Percentiles rank a stretch among this genome's conserved stretches.
Evolutionary conservation across 2,888 invertebrate genomes (phyloP).

Genomic region (Acrobeloides nanus): DNA sequence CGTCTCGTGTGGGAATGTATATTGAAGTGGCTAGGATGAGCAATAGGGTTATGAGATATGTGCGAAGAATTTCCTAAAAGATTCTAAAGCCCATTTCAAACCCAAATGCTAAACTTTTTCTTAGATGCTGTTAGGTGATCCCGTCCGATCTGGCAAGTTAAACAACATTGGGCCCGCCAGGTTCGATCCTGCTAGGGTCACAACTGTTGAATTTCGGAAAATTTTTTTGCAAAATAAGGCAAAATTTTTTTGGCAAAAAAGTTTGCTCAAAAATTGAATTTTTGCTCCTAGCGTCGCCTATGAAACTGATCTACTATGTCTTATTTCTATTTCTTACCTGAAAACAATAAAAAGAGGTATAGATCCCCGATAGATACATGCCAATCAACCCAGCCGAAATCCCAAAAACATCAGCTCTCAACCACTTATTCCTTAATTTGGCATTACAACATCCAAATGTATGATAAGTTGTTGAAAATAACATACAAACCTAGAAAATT

Average conservation of each 20-base stretch:
- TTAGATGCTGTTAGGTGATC: too few relatives aligned
- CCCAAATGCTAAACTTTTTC: too few relatives aligned
- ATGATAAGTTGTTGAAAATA: slow-evolving; percentile 82
- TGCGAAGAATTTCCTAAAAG: slow-evolving; percentile 36
- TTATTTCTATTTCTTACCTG: slow-evolving; percentile 34
- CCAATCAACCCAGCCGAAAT: slow-evolving; percentile 84
- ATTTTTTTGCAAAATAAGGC: too few relatives aligned
- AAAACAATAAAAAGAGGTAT: slow-evolving; percentile 93
- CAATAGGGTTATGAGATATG: slow-evolving; percentile 35
- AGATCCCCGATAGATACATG: slow-evolving; percentile 88
- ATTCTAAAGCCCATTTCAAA: too few relatives aligned
- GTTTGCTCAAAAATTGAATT: slow-evolving; percentile 1
- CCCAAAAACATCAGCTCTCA: slow-evolving; percentile 83
- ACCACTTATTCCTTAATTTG: slow-evolving; percentile 73
- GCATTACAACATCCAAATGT: slow-evolving; percentile 87
- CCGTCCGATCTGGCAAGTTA: too few relatives aligned
- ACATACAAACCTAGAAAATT: slow-evolving; percentile 75
- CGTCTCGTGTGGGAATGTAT: slow-evolving; percentile 33
- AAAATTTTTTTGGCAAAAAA: neutral
- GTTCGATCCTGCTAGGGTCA: too few relatives aligned
- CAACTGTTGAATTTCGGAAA: too few relatives aligned
- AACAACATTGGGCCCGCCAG: too few relatives aligned
- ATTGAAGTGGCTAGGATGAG: slow-evolving; percentile 37
- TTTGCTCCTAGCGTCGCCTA: too few relatives aligned
- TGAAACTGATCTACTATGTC: neutral